Evolutionary conservation across 1,140 invertebrate species (phyloP), one percentile per base, ranked within the genome.

Genomic region (Amyelois transitella): DNA sequence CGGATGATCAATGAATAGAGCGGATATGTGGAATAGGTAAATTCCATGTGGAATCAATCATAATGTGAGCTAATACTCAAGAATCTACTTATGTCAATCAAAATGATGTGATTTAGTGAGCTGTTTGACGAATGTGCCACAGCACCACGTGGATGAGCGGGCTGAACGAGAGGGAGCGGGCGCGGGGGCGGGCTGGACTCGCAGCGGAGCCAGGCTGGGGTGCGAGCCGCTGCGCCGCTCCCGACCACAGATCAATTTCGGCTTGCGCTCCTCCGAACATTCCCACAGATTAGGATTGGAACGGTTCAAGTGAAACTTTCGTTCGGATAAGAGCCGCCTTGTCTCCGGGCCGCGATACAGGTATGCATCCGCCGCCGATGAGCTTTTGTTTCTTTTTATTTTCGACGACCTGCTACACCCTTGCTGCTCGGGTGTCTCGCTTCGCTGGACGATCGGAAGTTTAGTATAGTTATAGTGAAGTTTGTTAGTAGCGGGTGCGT

Each of bases 111-210:
- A 90, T 72, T 91, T 91, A 53, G 89, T 89, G 60, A 91, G 79
- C 58, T 91, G 91, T 66, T 90, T 89, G 57, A 91, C 89, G 72
- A 92, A 91, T 20, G 89, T 89, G 55, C 90, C 91, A 69, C 91
- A 92, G 69, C 91, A 92, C 91, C 91, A 91, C 6, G 90, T 91
- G 54, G 90, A 91, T 47, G 91, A 91, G 47, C 91, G 81, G 18
- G 88, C 82, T 18, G 89, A 88, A 64, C 89, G 89, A 21, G 73
- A 28, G 53, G 68, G 20, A 44, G 66, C 54, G 66, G 56, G 58
- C 50, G 69, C 59, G 62, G 55, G 44, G 51, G 58, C 59, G 20
- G 57, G 52, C 38, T 53, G 44, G 2, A 52, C 55, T 45, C 78
- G 67, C 54, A 62, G 61, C 64, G 77, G 61, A 56, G 55, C 69